phyloP scores from a whole-genome alignment of 2,888 invertebrate genomes.

The Zaprionus obscuricornis region DNA sequence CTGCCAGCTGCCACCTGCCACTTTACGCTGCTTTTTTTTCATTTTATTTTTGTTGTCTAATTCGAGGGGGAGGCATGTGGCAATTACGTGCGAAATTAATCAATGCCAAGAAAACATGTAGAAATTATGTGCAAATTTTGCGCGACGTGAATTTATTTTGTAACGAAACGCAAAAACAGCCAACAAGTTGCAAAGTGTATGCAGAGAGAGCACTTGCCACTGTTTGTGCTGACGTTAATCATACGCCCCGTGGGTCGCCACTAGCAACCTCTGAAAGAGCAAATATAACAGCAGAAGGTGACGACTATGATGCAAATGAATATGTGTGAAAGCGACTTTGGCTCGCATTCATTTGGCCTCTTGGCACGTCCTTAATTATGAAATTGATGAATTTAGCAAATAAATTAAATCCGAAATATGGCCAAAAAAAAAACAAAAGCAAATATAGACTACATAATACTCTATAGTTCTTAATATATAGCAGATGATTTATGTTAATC shows the following conservation, averaged over 20 bases:
- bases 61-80: slow-evolving; percentile 37
- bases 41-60: not conserved
- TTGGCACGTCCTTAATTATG: slow-evolving; percentile 74
- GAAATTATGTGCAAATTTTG: slow-evolving; percentile 68
- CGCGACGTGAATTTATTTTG: slow-evolving; percentile 73
- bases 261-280: slow-evolving; percentile 30
- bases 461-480: too few relatives aligned
- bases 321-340: too few relatives aligned
- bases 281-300: slow-evolving; percentile 49
- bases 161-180: slow-evolving; percentile 40
- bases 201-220: slow-evolving; percentile 25
- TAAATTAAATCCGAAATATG: slow-evolving; percentile 53
- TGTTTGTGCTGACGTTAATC: slow-evolving; percentile 68
- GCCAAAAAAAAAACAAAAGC: not conserved
- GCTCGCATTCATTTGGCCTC: slow-evolving; percentile 53
- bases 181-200: slow-evolving; percentile 49
- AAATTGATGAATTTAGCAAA: slow-evolving; percentile 63
- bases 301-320: slow-evolving; percentile 44
- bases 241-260: slow-evolving; percentile 66
- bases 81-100: slow-evolving; percentile 75
- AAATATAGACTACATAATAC: slow-evolving; percentile 8
- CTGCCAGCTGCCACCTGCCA: too few relatives aligned
- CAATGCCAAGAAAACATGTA: slow-evolving; percentile 73
- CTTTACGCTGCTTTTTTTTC: too few relatives aligned
- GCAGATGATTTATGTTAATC: too few relatives aligned